Conservation (phyloP, 2,888 invertebrate species). For the Isoperla grammatica region DNA sequence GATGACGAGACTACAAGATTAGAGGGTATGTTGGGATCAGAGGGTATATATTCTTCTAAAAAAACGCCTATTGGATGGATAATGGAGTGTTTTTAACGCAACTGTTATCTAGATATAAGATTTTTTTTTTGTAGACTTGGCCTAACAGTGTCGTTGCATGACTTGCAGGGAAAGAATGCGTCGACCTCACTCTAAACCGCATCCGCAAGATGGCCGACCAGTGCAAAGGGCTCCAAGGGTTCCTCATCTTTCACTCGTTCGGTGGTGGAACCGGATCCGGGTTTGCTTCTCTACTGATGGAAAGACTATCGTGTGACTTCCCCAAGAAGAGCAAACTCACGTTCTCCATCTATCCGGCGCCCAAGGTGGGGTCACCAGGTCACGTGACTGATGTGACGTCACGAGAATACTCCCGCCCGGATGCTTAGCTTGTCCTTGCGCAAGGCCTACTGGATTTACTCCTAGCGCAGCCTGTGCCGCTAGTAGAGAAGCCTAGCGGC, state of each 20-base stretch:
- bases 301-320: slow-evolving; percentile 74
- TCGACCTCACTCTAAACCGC: slow-evolving; percentile 65
- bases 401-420: background rate
- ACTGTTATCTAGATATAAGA: too few relatives aligned
- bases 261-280: slow-evolving; percentile 85
- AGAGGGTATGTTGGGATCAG: background rate
- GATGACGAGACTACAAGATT: background rate
- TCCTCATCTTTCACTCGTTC: slow-evolving; percentile 85
- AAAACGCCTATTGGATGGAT: too few relatives aligned
- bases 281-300: slow-evolving; percentile 82
- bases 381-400: background rate
- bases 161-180: slow-evolving; percentile 62
- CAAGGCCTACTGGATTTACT: background rate
- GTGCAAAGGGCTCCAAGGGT: slow-evolving; percentile 75
- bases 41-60: background rate
- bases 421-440: too few relatives aligned
- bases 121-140: too few relatives aligned
- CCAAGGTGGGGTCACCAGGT: slow-evolving; percentile 57
- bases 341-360: slow-evolving; percentile 88
- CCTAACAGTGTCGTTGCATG: too few relatives aligned
- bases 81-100: too few relatives aligned
- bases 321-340: slow-evolving; percentile 84
- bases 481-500: too few relatives aligned
- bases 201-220: slow-evolving; percentile 72
- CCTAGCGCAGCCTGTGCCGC: too few relatives aligned